phyloP scores from a whole-genome alignment of 2,113 vertebrate species.

The Crotalus viridis region DNA sequence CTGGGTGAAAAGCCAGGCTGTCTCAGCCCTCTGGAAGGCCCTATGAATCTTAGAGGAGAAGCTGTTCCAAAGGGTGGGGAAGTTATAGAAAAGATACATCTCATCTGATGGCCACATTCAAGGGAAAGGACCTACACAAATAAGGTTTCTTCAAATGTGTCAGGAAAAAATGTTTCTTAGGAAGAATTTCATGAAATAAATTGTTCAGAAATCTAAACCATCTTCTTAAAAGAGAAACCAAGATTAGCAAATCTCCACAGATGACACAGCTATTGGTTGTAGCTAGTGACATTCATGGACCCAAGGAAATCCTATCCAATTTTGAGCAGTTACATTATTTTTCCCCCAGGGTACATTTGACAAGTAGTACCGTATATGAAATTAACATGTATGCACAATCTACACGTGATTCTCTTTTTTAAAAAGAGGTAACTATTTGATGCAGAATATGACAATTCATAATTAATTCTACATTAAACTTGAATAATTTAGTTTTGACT shows the following conservation, averaged over 20 bases:
- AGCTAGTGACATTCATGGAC: not conserved
- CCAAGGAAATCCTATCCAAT: not conserved
- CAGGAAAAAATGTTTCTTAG: not conserved
- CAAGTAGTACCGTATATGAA: not conserved
- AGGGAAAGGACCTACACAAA: not conserved
- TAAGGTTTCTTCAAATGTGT: not conserved
- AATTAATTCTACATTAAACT: not conserved
- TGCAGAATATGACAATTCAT: not conserved
- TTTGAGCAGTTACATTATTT: not conserved
- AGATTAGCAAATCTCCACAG: not conserved
- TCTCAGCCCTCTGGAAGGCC: not conserved
- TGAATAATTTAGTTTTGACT: not conserved
- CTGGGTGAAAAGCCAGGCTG: not conserved
- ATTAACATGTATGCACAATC: not conserved
- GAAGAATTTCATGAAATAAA: not conserved
- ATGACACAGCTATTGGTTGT: not conserved
- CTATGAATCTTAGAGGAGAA: not conserved
- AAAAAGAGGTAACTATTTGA: not conserved
- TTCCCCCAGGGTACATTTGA: not conserved
- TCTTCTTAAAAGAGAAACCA: not conserved
- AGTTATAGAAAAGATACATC: not conserved
- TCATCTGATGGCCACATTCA: not conserved
- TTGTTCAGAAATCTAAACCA: not conserved
- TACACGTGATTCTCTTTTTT: not conserved
- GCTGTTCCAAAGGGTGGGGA: not conserved